phyloP scores from a whole-genome alignment of 2,113 vertebrate genomes.

The Gnathonemus echidnorhynchus region DNA sequence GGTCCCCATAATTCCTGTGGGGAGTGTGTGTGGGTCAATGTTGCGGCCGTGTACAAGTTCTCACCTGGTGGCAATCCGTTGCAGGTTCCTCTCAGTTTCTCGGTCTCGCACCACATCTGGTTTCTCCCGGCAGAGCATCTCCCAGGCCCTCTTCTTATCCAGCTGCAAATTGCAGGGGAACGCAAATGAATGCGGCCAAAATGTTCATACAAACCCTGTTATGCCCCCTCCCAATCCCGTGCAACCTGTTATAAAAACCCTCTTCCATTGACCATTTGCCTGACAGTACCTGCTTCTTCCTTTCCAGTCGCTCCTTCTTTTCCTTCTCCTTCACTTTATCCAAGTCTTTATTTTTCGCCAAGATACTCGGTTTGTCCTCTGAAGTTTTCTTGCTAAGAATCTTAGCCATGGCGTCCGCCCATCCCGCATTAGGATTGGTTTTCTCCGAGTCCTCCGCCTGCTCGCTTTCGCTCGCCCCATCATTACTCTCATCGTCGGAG shows the following conservation, averaged over 20 bases:
- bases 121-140: conserved; percentile 86
- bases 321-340: conserved; percentile 68
- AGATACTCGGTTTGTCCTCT: conserved; percentile 62
- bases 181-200: not conserved
- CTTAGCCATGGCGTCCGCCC: conserved; percentile 95
- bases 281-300: conserved; percentile 65
- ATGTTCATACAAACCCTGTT: not conserved
- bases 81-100: conserved; percentile 74
- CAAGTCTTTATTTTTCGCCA: conserved; percentile 75
- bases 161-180: conserved; percentile 52
- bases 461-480: conserved; percentile 17
- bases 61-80: conserved; percentile 86
- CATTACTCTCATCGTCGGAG: not conserved
- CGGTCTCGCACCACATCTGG: conserved; percentile 78
- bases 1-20: not conserved
- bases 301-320: conserved; percentile 65
- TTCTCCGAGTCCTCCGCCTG: conserved; percentile 31
- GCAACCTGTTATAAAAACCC: not conserved
- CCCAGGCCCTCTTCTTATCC: conserved; percentile 80
- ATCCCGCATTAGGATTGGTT: conserved; percentile 59
- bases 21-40: not conserved
- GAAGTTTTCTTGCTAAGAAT: conserved; percentile 75
- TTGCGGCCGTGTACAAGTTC: not conserved
- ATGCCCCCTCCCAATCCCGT: not conserved
- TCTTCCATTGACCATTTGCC: not conserved